Evolutionary conservation across 1,140 invertebrate genomes (phyloP).

Genomic region (Brachionus sp.): DNA sequence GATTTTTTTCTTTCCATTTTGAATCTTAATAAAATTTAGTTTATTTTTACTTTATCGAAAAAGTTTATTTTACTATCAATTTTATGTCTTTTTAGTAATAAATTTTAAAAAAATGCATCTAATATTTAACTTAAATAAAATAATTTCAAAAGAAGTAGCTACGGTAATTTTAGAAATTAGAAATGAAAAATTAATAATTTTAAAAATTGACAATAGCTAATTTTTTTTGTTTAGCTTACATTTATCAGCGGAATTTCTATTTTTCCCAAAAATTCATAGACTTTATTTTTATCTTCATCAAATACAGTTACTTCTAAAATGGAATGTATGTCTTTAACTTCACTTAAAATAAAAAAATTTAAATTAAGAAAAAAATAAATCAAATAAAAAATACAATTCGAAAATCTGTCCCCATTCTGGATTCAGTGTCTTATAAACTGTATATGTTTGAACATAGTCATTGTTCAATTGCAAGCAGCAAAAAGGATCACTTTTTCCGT

Average conservation of each 20-base stretch:
- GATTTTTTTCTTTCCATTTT: constrained; percentile 88
- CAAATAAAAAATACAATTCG: constrained; percentile 73
- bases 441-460: constrained; percentile 89
- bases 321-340: constrained; percentile 94
- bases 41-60: not conserved
- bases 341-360: constrained; percentile 65
- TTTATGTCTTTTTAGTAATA: too few species aligned
- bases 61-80: too few species aligned
- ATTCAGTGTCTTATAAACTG: constrained; percentile 92
- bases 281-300: constrained; percentile 96
- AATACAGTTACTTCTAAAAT: constrained; percentile 93
- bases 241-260: constrained; percentile 76
- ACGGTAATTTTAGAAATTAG: too few species aligned
- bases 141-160: too few species aligned
- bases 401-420: constrained; percentile 99
- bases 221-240: constrained; percentile 49
- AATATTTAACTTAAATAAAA: too few species aligned
- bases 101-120: not conserved
- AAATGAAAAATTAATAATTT: constrained; percentile 44
- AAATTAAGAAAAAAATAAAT: not conserved
- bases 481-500: constrained; percentile 78
- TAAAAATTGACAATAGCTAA: too few species aligned
- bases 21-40: constrained; percentile 64
- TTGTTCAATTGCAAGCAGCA: constrained; percentile 93
- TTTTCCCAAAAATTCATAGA: constrained; percentile 93